phyloP scores from a whole-genome alignment of 2,113 vertebrate species.

The Entomyzon cyanotis region DNA sequence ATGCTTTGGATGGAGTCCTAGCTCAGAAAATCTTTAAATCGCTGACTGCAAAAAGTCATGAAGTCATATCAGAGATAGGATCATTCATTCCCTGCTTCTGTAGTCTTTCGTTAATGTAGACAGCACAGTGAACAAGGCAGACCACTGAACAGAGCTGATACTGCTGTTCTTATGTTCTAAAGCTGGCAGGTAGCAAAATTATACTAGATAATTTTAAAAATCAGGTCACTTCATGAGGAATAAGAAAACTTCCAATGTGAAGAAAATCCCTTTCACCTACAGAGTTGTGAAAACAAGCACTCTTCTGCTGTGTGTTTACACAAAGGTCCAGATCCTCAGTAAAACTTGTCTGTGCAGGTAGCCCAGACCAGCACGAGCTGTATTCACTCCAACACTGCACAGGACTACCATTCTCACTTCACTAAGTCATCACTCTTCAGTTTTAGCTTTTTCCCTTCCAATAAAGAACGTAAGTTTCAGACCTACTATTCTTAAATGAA shows the following conservation, averaged over 20 bases:
- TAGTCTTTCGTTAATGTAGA: neutral
- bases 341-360: neutral
- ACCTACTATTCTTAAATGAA: neutral
- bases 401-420: neutral
- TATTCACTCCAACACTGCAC: neutral
- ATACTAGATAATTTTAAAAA: conserved; percentile 11
- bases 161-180: neutral
- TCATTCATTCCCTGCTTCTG: neutral
- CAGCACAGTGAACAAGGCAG: neutral
- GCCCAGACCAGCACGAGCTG: neutral
- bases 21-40: neutral
- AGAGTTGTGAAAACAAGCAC: neutral
- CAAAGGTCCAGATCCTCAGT: neutral
- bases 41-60: neutral
- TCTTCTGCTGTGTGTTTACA: neutral
- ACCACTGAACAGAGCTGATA: neutral
- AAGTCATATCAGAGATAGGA: neutral
- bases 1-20: neutral
- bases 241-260: neutral
- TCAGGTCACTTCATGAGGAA: neutral
- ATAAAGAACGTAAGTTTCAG: neutral
- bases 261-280: neutral
- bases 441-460: neutral
- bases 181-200: neutral
- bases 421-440: neutral